phyloP scores from a whole-genome alignment of 1,140 invertebrate genomes.

The Chrysoperla carnea region DNA sequence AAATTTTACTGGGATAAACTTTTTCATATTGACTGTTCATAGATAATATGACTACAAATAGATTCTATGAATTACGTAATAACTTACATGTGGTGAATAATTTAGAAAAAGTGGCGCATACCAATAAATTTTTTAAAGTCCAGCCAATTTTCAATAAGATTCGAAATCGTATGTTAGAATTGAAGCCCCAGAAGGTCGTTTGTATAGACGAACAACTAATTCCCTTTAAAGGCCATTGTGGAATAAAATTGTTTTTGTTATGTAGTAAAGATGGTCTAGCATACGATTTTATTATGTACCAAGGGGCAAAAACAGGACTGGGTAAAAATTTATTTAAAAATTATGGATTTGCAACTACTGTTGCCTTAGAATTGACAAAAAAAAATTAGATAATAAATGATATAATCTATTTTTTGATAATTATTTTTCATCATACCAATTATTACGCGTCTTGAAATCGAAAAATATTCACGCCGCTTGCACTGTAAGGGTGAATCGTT shows the following conservation, averaged over 20 bases:
- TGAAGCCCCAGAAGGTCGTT: slow-evolving; percentile 9
- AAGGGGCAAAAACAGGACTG: slow-evolving; percentile 13
- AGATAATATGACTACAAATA: slow-evolving; percentile 4
- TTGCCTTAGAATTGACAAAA: slow-evolving; percentile 10
- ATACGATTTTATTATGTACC: slow-evolving; percentile 14
- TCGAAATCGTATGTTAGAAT: slow-evolving; percentile 10
- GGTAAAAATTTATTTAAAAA: slow-evolving; percentile 4
- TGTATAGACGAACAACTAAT: slow-evolving; percentile 16
- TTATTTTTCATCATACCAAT: slow-evolving; percentile 20
- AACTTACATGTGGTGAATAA: slow-evolving; percentile 14
- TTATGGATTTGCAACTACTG: slow-evolving; percentile 9
- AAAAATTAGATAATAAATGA: slow-evolving; percentile 1
- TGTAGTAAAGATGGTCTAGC: slow-evolving; percentile 10
- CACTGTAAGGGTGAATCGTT: slow-evolving; percentile 18
- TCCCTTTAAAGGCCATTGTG: slow-evolving; percentile 11
- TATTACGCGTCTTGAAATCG: slow-evolving; percentile 18
- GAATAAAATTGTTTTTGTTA: slow-evolving; percentile 13
- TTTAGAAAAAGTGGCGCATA: slow-evolving; percentile 5
- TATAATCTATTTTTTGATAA: slow-evolving; percentile 11
- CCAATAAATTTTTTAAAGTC: slow-evolving; percentile 16
- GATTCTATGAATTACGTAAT: slow-evolving; percentile 10
- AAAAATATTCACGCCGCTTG: slow-evolving; percentile 19
- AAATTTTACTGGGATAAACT: slow-evolving; percentile 3
- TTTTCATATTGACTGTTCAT: slow-evolving; percentile 2
- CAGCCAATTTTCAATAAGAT: slow-evolving; percentile 13